These are phyloP conservation scores for Drosophila anomalata DNA, from an alignment of 2,888 invertebrate species.

Conservation along the genomic window DNA sequence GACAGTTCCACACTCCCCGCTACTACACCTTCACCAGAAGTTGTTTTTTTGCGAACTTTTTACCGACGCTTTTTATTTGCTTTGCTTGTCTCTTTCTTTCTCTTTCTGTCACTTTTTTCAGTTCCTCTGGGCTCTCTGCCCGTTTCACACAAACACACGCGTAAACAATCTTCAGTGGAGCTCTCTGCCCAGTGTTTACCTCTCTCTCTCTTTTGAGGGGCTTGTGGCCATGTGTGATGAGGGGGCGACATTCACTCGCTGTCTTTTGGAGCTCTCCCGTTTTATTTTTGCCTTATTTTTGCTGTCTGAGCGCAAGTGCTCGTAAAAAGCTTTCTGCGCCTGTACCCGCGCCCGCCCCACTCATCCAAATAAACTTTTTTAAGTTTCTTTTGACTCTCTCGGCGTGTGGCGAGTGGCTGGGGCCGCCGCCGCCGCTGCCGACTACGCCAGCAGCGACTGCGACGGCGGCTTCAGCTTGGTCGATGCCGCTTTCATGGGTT, in stretches of 20 bases:
- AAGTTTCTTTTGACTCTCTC: conserved; percentile 62
- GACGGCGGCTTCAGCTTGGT: conserved; percentile 57
- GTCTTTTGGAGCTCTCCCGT: conserved; percentile 64
- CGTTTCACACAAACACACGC: conserved; percentile 24
- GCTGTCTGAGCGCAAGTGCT: conserved; percentile 65
- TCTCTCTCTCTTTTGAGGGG: conserved; percentile 15
- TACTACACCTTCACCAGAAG: conserved; percentile 45
- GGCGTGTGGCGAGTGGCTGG: conserved; percentile 34
- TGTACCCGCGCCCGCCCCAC: conserved; percentile 33
- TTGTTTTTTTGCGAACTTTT: conserved; percentile 70
- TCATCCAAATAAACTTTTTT: conserved; percentile 38
- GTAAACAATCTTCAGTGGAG: conserved; percentile 28
- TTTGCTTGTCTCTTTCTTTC: conserved; percentile 50
- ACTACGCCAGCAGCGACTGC: conserved; percentile 51
- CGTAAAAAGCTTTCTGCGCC: conserved; percentile 67
- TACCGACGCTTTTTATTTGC: conserved; percentile 62
- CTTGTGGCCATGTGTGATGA: conserved; percentile 13
- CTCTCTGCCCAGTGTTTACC: conserved; percentile 22
- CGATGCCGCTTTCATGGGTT: conserved; percentile 74
- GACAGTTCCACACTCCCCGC: conserved; percentile 22
- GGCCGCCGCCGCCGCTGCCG: conserved; percentile 39
- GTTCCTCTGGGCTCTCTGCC: conserved; percentile 18
- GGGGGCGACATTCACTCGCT: conserved; percentile 45
- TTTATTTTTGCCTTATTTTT: conserved; percentile 67
- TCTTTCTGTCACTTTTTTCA: conserved; percentile 13